phyloP scores from a whole-genome alignment of 2,888 invertebrate genomes.

The Rhamphomyia laevipes region DNA sequence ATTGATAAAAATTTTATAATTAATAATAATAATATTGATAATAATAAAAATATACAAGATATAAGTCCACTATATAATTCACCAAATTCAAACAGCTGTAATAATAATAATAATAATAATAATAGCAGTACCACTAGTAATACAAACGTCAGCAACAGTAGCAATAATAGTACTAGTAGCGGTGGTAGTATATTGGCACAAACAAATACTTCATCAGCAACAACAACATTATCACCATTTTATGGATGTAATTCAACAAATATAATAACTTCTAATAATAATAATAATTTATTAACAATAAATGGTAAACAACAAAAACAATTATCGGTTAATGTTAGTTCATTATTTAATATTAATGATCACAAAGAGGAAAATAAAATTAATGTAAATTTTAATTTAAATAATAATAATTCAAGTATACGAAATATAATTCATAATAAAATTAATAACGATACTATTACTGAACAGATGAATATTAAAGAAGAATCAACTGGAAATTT shows the following conservation, averaged over 20 bases:
- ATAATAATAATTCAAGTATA: background rate
- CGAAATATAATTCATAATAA: background rate
- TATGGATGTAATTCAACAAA: background rate
- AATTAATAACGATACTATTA: slow-evolving; percentile 15
- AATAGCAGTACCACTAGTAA: slow-evolving; percentile 25
- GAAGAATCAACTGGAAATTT: background rate
- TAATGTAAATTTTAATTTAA: no score
- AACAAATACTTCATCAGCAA: slow-evolving; percentile 40
- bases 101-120: slow-evolving; percentile 16
- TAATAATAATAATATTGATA: no score
- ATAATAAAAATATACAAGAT: no score
- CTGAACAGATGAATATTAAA: background rate
- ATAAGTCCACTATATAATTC: background rate
- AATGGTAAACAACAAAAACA: no score
- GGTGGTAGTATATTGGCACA: no score
- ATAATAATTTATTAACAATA: no score
- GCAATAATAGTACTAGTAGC: background rate
- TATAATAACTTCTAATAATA: no score
- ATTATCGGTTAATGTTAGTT: no score
- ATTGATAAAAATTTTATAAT: no score
- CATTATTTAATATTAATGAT: no score
- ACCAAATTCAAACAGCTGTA: background rate
- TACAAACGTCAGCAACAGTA: background rate
- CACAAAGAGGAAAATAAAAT: no score
- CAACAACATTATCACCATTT: slow-evolving; percentile 30